Percentiles rank a stretch among this genome's conserved stretches.
phyloP scores from a whole-genome alignment of 30 jellyfish, hydroid and myxozoan genomes.

The Mastigias papua region DNA sequence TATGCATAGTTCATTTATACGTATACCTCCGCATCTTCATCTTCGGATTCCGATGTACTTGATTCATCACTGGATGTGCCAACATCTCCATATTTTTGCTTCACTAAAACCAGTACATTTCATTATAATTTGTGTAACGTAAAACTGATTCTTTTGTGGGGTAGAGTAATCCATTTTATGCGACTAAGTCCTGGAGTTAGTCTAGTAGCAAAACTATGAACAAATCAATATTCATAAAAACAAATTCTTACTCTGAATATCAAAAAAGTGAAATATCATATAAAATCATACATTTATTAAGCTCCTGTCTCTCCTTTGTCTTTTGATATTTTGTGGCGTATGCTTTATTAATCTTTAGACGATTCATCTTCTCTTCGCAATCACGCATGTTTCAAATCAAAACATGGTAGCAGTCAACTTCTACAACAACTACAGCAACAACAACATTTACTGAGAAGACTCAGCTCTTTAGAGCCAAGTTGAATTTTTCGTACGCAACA shows the following conservation, averaged over 20 bases:
- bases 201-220: too few relatives aligned
- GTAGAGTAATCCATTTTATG: too few relatives aligned
- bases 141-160: too few relatives aligned
- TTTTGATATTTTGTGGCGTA: conserved; percentile 79
- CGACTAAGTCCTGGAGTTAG: too few relatives aligned
- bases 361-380: neutral
- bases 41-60: conserved; percentile 91
- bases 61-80: conserved; percentile 29
- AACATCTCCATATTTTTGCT: conserved; percentile 85
- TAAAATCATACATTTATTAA: conserved; percentile 64
- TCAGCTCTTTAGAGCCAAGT: too few relatives aligned
- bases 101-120: conserved; percentile 40
- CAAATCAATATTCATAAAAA: too few relatives aligned
- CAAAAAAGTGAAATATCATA: too few relatives aligned
- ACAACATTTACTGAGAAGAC: neutral
- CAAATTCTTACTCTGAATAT: too few relatives aligned
- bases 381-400: neutral
- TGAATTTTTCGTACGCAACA: too few relatives aligned
- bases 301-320: conserved; percentile 85
- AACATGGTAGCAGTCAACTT: neutral
- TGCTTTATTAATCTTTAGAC: conserved; percentile 58
- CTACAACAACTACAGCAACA: conserved; percentile 19
- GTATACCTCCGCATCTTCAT: conserved; percentile 96
- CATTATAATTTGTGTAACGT: too few relatives aligned
- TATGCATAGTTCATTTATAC: too few relatives aligned